Evolutionary conservation across 2,888 invertebrate species (phyloP), one percentile per base, ranked within the genome.

Genomic region (Junonia oenone): DNA sequence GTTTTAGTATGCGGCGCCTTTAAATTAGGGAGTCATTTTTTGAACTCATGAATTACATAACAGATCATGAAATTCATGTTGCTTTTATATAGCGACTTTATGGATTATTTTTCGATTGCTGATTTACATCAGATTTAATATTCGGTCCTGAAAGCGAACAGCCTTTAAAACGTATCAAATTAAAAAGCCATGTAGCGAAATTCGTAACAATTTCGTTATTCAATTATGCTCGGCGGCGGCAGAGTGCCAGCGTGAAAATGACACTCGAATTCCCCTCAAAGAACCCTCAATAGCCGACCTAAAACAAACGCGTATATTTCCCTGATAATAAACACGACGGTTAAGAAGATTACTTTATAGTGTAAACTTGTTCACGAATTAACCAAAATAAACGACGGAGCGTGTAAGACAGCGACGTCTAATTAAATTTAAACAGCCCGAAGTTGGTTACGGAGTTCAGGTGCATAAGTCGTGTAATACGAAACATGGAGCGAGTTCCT

Each of bases 191-290:
- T 38, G 51, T 57, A 62, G 68, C 72, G 63, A 79, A 81, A 78
- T 77, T 75, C 71, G 73, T 72, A 65, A 75, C 77, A 76, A 78
- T 83, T 83, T 79, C 78, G 78, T 81, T 79, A 85, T 81, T 81
- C 78, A 81, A 85, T 84, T 82, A 81, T 69, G 68, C 69, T 69
- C 74, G 69, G 70, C 75, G 73, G 70, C 75, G 73, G 75, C 76
- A 78, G 78, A 79, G 78, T 76, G 78, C 65, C 74, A 65, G 75
- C 78, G 79, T 77, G 80, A 81, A 81, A 81, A 81, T 79, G 83
- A 81, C 78, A 83, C 81, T 77, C 70, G 58, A 58, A 46, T 37
- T 51, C 62, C 61, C 61, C 62, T 65, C 61, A 52, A 40, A 40
- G 47, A 65, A 56, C 61, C 62, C 69, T 60, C 68, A 63, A 66